phyloP scores from a whole-genome alignment of 2,797 vertebrate species.

The Mormyrops boulengeri region DNA sequence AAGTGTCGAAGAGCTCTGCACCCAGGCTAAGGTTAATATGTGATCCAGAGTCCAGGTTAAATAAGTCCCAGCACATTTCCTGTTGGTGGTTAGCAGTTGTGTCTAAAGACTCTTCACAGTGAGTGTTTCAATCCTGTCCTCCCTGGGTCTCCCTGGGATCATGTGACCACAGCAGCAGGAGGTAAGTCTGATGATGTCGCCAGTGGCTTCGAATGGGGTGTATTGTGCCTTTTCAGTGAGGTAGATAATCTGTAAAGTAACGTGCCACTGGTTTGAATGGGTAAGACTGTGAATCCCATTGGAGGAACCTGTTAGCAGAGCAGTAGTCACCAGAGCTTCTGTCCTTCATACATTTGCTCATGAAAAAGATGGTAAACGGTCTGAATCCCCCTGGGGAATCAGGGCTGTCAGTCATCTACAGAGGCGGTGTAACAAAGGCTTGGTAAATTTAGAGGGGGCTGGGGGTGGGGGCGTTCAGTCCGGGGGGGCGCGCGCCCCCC shows the following conservation, averaged over 20 bases:
- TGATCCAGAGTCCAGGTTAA: neutral
- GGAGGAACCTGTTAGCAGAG: neutral
- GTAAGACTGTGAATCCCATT: neutral
- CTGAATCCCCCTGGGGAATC: neutral
- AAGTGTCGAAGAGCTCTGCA: neutral
- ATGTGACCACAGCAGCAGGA: neutral
- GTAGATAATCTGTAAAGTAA: neutral
- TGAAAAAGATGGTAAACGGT: neutral
- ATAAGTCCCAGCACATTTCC: neutral
- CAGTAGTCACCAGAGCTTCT: neutral
- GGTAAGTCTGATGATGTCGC: neutral
- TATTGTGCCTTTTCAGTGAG: neutral
- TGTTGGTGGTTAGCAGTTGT: neutral
- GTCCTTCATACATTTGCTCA: neutral
- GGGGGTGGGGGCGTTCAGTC: neutral
- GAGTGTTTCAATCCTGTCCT: neutral
- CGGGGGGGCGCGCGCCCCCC: too few relatives aligned
- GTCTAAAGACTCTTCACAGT: neutral
- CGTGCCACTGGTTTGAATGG: neutral
- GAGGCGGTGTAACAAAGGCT: neutral
- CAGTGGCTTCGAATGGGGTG: neutral
- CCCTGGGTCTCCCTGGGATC: neutral
- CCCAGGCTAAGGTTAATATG: neutral
- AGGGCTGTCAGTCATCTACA: neutral
- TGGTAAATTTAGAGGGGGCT: neutral